A percentile compares a stretch with the other conserved stretches of the same genome.
These are phyloP conservation scores for Macrotrachela quadricornifera DNA, from an alignment of 1,140 invertebrate genomes.

Conservation along the genomic window DNA sequence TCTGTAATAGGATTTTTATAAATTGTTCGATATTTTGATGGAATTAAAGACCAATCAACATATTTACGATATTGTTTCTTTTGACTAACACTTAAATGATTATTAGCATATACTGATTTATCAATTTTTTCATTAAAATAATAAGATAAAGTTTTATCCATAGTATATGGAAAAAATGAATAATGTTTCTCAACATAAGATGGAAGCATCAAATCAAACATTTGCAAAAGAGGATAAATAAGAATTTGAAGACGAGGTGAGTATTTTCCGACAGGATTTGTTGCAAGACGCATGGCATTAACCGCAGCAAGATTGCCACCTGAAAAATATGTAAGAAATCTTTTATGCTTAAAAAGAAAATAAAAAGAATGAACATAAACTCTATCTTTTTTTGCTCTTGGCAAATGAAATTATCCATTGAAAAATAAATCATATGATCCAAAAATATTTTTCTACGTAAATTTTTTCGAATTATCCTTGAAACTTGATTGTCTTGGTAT, in stretches of 20 bases:
- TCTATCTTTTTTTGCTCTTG: too few relatives aligned
- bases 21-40: not conserved
- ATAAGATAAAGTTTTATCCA: not conserved
- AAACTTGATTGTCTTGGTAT: too few relatives aligned
- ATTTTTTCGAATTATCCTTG: too few relatives aligned
- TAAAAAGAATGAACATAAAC: too few relatives aligned
- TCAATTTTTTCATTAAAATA: conserved; percentile 6
- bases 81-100: not conserved
- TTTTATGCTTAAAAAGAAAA: too few relatives aligned
- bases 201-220: conserved; percentile 6
- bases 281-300: not conserved
- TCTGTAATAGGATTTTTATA: too few relatives aligned
- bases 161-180: not conserved
- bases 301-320: conserved; percentile 6
- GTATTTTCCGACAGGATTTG: not conserved
- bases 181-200: not conserved
- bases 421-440: too few relatives aligned
- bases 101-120: conserved; percentile 2
- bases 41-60: not conserved
- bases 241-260: conserved; percentile 4
- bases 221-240: conserved; percentile 7
- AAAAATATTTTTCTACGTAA: too few relatives aligned
- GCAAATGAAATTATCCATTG: too few relatives aligned
- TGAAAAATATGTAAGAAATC: too few relatives aligned
- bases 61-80: not conserved